Base-by-base conservation (phyloP, 1,140 invertebrate genomes). In the Rhyzopertha dominica region DNA sequence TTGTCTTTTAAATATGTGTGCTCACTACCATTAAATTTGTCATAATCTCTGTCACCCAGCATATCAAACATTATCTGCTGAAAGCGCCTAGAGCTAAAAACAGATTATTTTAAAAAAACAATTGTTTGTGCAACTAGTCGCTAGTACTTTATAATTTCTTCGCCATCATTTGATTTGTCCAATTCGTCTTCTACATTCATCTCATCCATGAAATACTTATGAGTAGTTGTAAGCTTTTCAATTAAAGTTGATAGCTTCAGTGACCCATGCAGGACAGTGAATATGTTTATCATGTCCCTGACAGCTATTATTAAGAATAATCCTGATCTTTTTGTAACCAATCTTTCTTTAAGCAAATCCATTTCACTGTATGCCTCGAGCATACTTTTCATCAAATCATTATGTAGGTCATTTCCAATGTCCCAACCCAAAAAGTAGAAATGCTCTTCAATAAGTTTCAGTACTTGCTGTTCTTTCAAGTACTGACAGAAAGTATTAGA, bases 21-120 rank as follows among this genome's bases (percentile, higher is more conserved):
- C 38, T 65, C 49, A 34, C 55, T 31, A 39, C 35, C 30, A 25
- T 61, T 52, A 39, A 58, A 65, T 36, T 42, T 28, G 40, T 62
- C 59, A 43, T 61, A 65, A 49, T 65, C 62, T 25, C 62, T 36
- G 38, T 64, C 56, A 7, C 56, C 58, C 9, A 64, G 31, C 29
- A 42, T 39, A 25, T 64, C 50, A n/a, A 49, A 58, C 49, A 57
- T 59, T 9, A 53, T 28, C 31, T 51, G 50, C 32, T 64, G 62
- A 17, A 51, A 56, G 19, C 53, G 49, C 22, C 39, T 25, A 17
- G 54, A 49, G 4, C 53, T 55, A 41, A 22, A 31, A 41, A 22
- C 23, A 24, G n/a, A n/a, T n/a, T n/a, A n/a, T n/a, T 18, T 41
- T 20, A 22, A 47, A 31, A 7, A 23, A 23, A 46, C 32, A 43